Conservation (phyloP, 2,888 invertebrate species). For the Torymus tubicola region DNA sequence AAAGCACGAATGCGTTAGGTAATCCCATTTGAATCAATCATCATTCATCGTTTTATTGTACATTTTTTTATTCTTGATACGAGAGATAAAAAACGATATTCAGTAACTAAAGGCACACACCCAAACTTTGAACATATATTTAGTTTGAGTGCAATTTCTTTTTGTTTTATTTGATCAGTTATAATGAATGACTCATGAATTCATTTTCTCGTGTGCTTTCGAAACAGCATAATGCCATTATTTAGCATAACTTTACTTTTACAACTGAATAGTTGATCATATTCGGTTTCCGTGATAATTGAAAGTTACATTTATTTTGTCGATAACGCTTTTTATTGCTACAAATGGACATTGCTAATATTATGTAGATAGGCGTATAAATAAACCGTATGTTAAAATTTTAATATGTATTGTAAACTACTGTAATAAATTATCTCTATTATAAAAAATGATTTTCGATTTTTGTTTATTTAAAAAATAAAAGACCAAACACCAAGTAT, state of each 20-base stretch:
- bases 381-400: slow-evolving; percentile 44
- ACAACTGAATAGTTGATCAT: slow-evolving; percentile 38
- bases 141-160: slow-evolving; percentile 51
- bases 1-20: slow-evolving; percentile 54
- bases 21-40: slow-evolving; percentile 23
- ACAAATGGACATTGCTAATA: slow-evolving; percentile 35
- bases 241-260: slow-evolving; percentile 33
- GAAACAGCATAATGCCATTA: slow-evolving; percentile 17
- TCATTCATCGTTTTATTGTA: slow-evolving; percentile 26
- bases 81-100: neutral
- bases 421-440: slow-evolving; percentile 54
- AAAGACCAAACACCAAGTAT: slow-evolving; percentile 25
- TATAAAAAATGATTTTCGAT: slow-evolving; percentile 26
- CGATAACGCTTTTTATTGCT: slow-evolving; percentile 42
- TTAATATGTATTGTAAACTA: slow-evolving; percentile 50
- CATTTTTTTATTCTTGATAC: slow-evolving; percentile 37
- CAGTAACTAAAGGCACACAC: slow-evolving; percentile 10
- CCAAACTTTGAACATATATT: slow-evolving; percentile 45
- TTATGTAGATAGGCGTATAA: slow-evolving; percentile 49
- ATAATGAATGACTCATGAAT: slow-evolving; percentile 49
- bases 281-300: slow-evolving; percentile 52
- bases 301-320: slow-evolving; percentile 31
- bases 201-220: slow-evolving; percentile 44
- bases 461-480: neutral
- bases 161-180: slow-evolving; percentile 20